Percentiles rank a stretch among this genome's conserved stretches.
Conservation (phyloP, 2,113 vertebrate genomes). For the Platichthys flesus region DNA sequence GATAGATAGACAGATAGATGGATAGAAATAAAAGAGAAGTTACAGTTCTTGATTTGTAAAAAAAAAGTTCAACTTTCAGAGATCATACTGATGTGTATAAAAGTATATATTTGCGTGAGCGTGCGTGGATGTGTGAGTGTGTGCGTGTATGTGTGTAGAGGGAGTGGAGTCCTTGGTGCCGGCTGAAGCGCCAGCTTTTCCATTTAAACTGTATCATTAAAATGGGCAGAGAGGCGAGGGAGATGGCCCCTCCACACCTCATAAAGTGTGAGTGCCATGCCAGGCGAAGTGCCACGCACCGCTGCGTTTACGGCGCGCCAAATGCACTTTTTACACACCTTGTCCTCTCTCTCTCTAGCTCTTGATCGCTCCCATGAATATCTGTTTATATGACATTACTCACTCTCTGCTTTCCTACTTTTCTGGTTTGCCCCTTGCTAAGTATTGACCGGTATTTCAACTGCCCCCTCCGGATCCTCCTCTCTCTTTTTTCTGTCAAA, state of each 20-base stretch:
- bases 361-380: slow-evolving; percentile 64
- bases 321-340: slow-evolving; percentile 74
- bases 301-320: slow-evolving; percentile 68
- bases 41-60: background rate
- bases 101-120: slow-evolving; percentile 11
- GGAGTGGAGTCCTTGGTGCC: slow-evolving; percentile 73
- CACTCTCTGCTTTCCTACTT: slow-evolving; percentile 67
- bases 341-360: slow-evolving; percentile 63
- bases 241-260: slow-evolving; percentile 79
- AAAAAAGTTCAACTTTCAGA: background rate
- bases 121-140: slow-evolving; percentile 15
- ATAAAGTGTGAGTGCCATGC: slow-evolving; percentile 79
- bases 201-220: slow-evolving; percentile 82
- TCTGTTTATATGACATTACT: slow-evolving; percentile 75
- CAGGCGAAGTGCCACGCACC: slow-evolving; percentile 70
- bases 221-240: slow-evolving; percentile 69
- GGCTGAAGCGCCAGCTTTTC: slow-evolving; percentile 75
- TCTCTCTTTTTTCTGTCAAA: slow-evolving; percentile 61
- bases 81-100: background rate
- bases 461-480: slow-evolving; percentile 54
- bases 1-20: background rate
- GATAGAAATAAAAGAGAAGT: background rate
- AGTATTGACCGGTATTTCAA: slow-evolving; percentile 75
- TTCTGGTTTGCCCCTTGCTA: slow-evolving; percentile 65
- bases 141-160: slow-evolving; percentile 22